phyloP scores from a whole-genome alignment of 2,113 vertebrate genomes.

The Ptilonorhynchus violaceus region DNA sequence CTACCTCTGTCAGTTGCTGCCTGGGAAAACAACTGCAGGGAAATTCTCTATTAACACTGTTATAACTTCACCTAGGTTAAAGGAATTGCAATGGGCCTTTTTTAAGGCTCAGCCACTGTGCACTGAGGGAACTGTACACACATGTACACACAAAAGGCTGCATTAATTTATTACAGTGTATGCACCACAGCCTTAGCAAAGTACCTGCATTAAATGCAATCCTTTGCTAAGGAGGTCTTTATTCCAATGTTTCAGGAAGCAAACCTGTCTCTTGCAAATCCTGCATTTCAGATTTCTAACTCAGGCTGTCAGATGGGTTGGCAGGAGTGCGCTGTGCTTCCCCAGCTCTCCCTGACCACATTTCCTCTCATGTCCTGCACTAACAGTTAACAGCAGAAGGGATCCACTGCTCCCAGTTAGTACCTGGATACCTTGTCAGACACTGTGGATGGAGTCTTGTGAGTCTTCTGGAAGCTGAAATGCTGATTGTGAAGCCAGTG shows the following conservation, averaged over 20 bases:
- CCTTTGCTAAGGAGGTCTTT: neutral
- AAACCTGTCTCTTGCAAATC: neutral
- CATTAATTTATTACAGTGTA: neutral
- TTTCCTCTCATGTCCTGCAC: neutral
- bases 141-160: neutral
- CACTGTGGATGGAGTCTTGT: neutral
- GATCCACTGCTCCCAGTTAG: neutral
- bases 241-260: neutral
- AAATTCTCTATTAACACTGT: neutral
- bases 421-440: neutral
- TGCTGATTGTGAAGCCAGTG: neutral
- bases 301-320: neutral
- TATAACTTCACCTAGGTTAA: neutral
- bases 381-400: neutral
- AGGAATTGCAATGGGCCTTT: neutral
- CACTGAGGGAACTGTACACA: neutral
- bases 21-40: neutral
- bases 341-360: neutral
- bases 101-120: accelerated
- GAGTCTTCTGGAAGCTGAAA: neutral
- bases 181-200: neutral
- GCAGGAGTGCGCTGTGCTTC: neutral
- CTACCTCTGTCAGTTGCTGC: neutral
- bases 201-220: neutral
- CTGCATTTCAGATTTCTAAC: neutral